These are phyloP conservation scores for Diploscapter pachys DNA, from an alignment of 1,140 invertebrate genomes.

Conservation along the genomic window DNA sequence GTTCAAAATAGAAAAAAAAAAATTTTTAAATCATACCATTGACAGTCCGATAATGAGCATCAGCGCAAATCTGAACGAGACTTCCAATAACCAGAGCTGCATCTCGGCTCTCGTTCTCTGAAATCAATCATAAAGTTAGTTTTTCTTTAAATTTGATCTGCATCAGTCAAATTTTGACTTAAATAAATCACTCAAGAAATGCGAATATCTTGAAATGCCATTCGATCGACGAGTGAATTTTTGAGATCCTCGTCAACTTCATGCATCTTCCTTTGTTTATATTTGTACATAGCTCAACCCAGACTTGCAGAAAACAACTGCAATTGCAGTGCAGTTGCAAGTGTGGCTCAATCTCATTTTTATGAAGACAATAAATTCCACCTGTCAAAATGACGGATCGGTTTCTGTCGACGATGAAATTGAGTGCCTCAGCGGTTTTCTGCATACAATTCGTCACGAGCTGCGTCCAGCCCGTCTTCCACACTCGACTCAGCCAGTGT, in stretches of 20 bases:
- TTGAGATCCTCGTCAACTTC: too few relatives aligned
- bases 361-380: neutral
- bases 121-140: neutral
- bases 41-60: conserved; percentile 16
- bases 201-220: too few relatives aligned
- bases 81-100: conserved; percentile 7
- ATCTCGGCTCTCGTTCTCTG: conserved; percentile 28
- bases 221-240: too few relatives aligned
- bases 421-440: conserved; percentile 6
- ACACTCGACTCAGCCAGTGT: conserved; percentile 14
- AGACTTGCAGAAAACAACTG: neutral
- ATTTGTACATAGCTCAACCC: neutral
- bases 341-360: neutral
- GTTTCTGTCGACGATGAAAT: conserved; percentile 20
- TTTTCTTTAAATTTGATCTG: too few relatives aligned
- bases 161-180: neutral
- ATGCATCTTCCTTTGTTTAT: neutral
- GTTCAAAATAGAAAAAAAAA: too few relatives aligned
- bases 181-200: neutral
- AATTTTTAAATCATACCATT: conserved; percentile 1
- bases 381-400: conserved; percentile 21
- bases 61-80: conserved; percentile 21
- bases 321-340: neutral
- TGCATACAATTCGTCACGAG: conserved; percentile 15
- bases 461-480: conserved; percentile 22